A percentile compares a stretch with the other conserved stretches of the same genome.
phyloP scores from a whole-genome alignment of 2,797 vertebrate genomes.

The Anguilla anguilla region DNA sequence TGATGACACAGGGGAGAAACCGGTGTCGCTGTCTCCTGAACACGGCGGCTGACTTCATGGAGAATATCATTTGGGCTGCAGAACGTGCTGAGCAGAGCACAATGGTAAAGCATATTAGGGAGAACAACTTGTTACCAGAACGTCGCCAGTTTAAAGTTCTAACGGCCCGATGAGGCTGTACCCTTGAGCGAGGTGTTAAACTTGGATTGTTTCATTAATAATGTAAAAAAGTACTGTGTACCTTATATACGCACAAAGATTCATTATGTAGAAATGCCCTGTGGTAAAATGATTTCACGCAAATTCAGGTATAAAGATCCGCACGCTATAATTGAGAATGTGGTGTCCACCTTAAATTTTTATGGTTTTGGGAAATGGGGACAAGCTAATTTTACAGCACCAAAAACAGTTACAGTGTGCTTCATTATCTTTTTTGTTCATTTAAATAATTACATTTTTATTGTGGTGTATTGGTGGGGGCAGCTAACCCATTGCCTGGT shows the following conservation, averaged over 20 bases:
- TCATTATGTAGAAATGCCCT: not conserved
- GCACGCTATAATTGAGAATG: not conserved
- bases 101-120: not conserved
- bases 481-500: not conserved
- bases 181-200: constrained; percentile 4
- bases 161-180: not conserved
- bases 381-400: not conserved
- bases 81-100: not conserved
- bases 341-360: not conserved
- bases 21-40: not conserved
- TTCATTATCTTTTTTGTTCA: not conserved
- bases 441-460: not conserved
- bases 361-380: not conserved
- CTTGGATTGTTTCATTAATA: not conserved
- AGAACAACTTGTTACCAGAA: not conserved
- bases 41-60: not conserved
- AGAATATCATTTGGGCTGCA: not conserved
- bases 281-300: not conserved
- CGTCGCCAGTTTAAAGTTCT: not conserved
- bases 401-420: not conserved
- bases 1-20: not conserved
- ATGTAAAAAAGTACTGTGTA: not conserved
- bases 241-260: not conserved
- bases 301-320: not conserved
- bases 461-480: not conserved